Conservation (phyloP, 2,113 vertebrate species). For the Beaufortia kweichowensis region DNA sequence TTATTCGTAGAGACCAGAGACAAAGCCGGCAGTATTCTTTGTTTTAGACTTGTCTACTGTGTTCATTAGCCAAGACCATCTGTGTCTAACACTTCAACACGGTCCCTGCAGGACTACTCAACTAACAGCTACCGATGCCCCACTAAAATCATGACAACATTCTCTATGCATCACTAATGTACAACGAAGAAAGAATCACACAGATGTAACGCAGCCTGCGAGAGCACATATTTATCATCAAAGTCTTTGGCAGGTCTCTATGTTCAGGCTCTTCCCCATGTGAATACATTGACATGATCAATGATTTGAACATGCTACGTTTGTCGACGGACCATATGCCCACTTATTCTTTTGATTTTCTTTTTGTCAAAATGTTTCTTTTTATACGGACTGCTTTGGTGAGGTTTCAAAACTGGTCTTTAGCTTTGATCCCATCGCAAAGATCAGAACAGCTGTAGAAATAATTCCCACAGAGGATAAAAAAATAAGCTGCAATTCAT, state of each 20-base stretch:
- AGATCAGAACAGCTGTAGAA: slow-evolving; percentile 22
- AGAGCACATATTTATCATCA: slow-evolving; percentile 31
- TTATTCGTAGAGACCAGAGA: slow-evolving; percentile 44
- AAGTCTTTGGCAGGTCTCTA: background rate
- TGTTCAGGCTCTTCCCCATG: slow-evolving; percentile 20
- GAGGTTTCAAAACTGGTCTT: slow-evolving; percentile 17
- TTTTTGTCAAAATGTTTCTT: slow-evolving; percentile 2
- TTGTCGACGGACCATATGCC: slow-evolving; percentile 18
- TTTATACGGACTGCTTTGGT: background rate
- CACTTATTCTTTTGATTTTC: slow-evolving; percentile 29
- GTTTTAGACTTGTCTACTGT: slow-evolving; percentile 60
- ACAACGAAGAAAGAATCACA: slow-evolving; percentile 9
- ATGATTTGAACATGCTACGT: slow-evolving; percentile 10
- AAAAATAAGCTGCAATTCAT: slow-evolving; percentile 17
- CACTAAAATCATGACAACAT: slow-evolving; percentile 33
- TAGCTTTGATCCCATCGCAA: slow-evolving; percentile 8
- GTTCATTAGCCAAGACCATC: slow-evolving; percentile 77
- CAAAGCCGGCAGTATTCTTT: slow-evolving; percentile 47
- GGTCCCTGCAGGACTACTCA: slow-evolving; percentile 68
- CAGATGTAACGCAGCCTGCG: background rate
- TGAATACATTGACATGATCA: slow-evolving; percentile 28
- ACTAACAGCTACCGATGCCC: slow-evolving; percentile 64
- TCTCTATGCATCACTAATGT: slow-evolving; percentile 8
- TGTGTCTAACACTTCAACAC: slow-evolving; percentile 69
- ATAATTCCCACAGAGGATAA: background rate